Conservation (phyloP, 2,888 invertebrate species). For the Zaprionus obscuricornis region DNA sequence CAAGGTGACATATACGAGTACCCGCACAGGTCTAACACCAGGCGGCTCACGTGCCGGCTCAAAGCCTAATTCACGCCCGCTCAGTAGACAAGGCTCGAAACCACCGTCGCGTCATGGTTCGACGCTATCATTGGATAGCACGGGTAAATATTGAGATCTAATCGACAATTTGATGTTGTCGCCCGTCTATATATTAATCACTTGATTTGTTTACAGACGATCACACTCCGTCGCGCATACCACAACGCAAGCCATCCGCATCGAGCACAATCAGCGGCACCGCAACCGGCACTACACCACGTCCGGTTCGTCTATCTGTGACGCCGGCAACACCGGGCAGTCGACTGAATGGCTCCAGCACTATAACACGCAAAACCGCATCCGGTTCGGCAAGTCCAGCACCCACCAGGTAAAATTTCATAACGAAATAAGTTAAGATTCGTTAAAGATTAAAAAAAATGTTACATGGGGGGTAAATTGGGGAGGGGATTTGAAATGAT, state of each 20-base stretch:
- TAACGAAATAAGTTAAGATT: neutral
- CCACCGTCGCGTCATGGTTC: constrained; percentile 97
- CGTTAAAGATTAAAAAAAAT: neutral
- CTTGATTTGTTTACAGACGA: constrained; percentile 66
- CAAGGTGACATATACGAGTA: constrained; percentile 87
- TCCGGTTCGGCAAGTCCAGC: constrained; percentile 91
- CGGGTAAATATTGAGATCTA: constrained; percentile 85
- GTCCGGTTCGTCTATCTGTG: constrained; percentile 48
- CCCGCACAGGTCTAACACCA: constrained; percentile 88
- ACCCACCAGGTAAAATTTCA: constrained; percentile 87
- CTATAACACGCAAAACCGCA: constrained; percentile 87
- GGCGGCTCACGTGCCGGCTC: constrained; percentile 89
- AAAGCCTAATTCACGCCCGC: constrained; percentile 93
- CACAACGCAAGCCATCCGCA: constrained; percentile 87
- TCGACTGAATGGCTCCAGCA: constrained; percentile 86
- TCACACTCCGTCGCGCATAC: constrained; percentile 91
- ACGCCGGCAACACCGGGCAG: constrained; percentile 72
- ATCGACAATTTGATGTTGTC: neutral
- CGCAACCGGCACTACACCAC: constrained; percentile 79
- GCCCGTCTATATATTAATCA: neutral
- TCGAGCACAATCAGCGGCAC: constrained; percentile 86
- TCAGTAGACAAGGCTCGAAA: constrained; percentile 93
- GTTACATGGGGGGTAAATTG: neutral
- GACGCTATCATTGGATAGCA: constrained; percentile 94
- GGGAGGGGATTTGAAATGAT: constrained; percentile 16